Evolutionary conservation across 2,888 invertebrate genomes (phyloP).

Genomic region (Tortrix viridana): DNA sequence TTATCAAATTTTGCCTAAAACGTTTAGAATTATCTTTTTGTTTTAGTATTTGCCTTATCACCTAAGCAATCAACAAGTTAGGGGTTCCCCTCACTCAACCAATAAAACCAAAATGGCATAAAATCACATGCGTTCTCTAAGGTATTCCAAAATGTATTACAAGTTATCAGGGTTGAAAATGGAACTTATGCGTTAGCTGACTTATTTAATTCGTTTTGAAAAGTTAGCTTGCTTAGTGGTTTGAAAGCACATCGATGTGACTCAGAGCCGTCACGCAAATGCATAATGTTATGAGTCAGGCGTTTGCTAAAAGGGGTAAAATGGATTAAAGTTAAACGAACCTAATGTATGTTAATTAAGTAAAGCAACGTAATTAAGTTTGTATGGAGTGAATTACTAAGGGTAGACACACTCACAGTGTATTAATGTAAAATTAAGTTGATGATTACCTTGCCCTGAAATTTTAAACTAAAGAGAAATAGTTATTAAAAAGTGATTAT

Average conservation of each 20-base stretch:
- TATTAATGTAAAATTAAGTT: no score
- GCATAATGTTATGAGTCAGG: slow-evolving; percentile 7
- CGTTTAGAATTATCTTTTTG: not conserved
- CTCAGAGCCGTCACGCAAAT: slow-evolving; percentile 30
- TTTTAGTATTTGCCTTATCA: slow-evolving; percentile 5
- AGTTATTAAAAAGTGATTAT: no score
- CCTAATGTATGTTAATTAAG: not conserved
- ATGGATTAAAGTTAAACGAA: slow-evolving; percentile 6
- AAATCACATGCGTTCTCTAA: not conserved
- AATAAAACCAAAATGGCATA: not conserved
- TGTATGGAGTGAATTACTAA: no score
- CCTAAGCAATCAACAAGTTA: slow-evolving; percentile 8
- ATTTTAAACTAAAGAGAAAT: no score
- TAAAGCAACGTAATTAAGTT: not conserved
- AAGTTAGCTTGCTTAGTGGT: not conserved
- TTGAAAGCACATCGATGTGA: slow-evolving; percentile 15
- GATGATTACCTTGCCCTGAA: no score
- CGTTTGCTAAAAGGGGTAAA: slow-evolving; percentile 23
- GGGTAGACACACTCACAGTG: no score
- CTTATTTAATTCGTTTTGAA: not conserved
- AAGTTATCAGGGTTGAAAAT: not conserved
- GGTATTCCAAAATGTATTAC: not conserved
- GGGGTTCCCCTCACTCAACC: slow-evolving; percentile 1
- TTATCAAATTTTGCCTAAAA: not conserved
- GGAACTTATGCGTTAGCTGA: not conserved